A percentile compares a stretch with the other conserved stretches of the same genome.
Evolutionary conservation across 1,140 invertebrate genomes (phyloP).

Genomic region (Dysdera silvatica): DNA sequence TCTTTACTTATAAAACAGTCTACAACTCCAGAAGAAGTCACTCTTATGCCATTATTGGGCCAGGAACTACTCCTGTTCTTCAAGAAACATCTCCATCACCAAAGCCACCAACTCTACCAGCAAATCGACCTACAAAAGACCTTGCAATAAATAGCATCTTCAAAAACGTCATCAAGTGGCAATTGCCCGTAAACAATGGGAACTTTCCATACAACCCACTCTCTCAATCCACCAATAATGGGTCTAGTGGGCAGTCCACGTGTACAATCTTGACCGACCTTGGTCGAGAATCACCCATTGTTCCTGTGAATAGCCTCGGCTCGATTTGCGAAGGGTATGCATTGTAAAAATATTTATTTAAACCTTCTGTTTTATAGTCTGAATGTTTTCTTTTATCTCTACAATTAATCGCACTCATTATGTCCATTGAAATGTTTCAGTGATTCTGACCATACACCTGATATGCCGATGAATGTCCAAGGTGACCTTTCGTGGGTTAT

Average conservation of each 20-base stretch:
- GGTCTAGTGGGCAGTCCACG: conserved; percentile 14
- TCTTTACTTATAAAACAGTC: no score
- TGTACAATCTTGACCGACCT: conserved; percentile 11
- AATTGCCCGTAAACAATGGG: background rate
- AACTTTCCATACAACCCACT: conserved; percentile 13
- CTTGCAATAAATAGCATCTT: background rate
- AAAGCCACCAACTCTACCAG: conserved; percentile 9
- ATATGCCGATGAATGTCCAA: background rate
- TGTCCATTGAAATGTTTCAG: background rate
- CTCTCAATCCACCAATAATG: conserved; percentile 14
- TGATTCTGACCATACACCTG: background rate
- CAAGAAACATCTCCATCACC: background rate
- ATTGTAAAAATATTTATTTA: background rate
- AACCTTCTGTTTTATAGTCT: no score
- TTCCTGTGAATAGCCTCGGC: background rate
- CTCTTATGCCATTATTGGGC: conserved; percentile 44
- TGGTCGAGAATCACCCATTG: background rate
- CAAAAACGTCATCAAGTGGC: conserved; percentile 15
- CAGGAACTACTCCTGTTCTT: background rate
- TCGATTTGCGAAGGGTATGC: conserved; percentile 2
- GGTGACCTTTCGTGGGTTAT: conserved; percentile 18
- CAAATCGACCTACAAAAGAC: conserved; percentile 16
- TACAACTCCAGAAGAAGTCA: conserved; percentile 55
- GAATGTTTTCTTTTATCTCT: no score
- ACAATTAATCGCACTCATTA: background rate